Evolutionary conservation across 2,888 invertebrate species (phyloP), one percentile per base, ranked within the genome.

Genomic region (Leptinotarsa juncta): DNA sequence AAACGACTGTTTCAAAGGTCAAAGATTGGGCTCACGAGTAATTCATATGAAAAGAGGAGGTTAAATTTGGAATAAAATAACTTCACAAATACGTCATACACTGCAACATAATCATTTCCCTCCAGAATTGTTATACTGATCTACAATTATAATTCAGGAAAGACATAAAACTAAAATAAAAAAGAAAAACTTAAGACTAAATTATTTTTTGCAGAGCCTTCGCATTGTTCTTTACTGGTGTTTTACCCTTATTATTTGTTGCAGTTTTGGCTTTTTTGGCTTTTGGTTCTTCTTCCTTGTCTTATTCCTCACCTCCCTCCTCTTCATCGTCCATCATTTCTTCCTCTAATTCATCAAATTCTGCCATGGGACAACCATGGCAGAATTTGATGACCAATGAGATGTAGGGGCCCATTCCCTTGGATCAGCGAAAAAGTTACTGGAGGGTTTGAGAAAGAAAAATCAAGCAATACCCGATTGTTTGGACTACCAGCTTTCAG

Each of bases 401-500:
- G 92, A 84, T 96, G 95, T 79, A 96, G 94, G 32, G 96, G 96
- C 3, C 96, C 96, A 79, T 90, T 91, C 71, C 94, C 94, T 90
- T 93, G 88, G 3, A 87, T 80, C 76, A 96, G 91, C 82, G 93
- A 93, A 86, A 96, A 95, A 78, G 94, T 95, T 79, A 96, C 95
- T 70, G 95, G 95, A 68, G 95, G 94, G 88, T 96, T 96, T 12
- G 95, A 95, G 88, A 96, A 96, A 85, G 95, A 94, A 78, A 96
- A 91, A 87, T 96, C 95, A 74, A 95, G 91, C 71, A 90, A 88
- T 70, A 88, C 88, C 86, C 94, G 93, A 77, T 93, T 93, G 83
- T 94, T 94, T 83, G 93, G 90, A 85, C 94, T 93, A 5, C 95
- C 95, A 50, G 92, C 93, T 89, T 95, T 95, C 83, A 96, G 88